Percentiles rank a stretch among this genome's conserved stretches.
These are phyloP conservation scores for Periparus ater DNA, from an alignment of 2,797 vertebrate genomes.

Conservation along the genomic window DNA sequence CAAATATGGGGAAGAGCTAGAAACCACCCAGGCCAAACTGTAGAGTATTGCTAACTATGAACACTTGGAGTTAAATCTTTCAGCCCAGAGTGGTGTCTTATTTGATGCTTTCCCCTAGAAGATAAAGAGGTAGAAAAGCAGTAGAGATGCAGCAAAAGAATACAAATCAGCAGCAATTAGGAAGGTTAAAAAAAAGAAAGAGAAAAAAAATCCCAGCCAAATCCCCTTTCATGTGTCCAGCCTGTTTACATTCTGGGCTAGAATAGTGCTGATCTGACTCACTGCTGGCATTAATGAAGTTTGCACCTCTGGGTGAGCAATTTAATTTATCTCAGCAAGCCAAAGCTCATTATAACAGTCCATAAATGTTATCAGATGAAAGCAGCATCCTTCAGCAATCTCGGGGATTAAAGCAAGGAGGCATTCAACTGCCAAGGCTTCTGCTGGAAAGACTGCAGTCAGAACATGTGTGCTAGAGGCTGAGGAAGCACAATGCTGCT, in stretches of 20 bases:
- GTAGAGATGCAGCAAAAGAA: not conserved
- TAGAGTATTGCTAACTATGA: not conserved
- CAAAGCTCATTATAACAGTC: constrained; percentile 46
- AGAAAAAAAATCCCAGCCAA: not conserved
- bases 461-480: not conserved
- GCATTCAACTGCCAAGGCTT: constrained; percentile 4
- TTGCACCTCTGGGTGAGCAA: constrained; percentile 50
- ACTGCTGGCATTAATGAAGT: constrained; percentile 50
- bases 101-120: not conserved
- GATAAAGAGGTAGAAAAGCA: not conserved
- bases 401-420: constrained; percentile 14
- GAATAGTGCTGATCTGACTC: constrained; percentile 1
- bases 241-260: constrained; percentile 16
- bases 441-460: not conserved
- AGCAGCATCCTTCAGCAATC: constrained; percentile 56
- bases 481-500: not conserved
- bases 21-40: not conserved
- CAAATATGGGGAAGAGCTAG: not conserved
- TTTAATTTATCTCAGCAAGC: constrained; percentile 55
- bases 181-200: constrained; percentile 29
- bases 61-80: not conserved
- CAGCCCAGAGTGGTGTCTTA: not conserved
- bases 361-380: constrained; percentile 52
- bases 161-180: constrained; percentile 43
- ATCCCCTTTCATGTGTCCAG: constrained; percentile 41